A percentile compares a stretch with the other conserved stretches of the same genome.
These are phyloP conservation scores for Theretra japonica DNA, from an alignment of 2,888 invertebrate genomes.

Conservation along the genomic window DNA sequence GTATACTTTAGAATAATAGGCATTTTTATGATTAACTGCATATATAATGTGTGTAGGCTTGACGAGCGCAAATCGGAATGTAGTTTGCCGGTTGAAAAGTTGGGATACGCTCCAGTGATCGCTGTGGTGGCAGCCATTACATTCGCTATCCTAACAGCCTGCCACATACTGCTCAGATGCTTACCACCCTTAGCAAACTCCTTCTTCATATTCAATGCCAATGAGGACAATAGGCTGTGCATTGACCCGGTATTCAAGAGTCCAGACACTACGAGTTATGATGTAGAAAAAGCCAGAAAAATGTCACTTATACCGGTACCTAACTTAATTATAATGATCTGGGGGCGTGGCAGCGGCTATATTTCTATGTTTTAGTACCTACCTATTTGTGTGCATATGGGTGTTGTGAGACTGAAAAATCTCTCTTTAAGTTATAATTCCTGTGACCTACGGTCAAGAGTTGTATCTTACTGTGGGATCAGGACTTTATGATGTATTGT, in stretches of 20 bases:
- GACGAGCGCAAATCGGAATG: conserved; percentile 59
- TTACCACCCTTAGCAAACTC: conserved; percentile 65
- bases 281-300: conserved; percentile 47
- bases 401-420: too few species aligned
- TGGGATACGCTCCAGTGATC: conserved; percentile 54
- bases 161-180: conserved; percentile 61
- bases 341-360: too few species aligned
- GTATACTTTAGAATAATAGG: too few species aligned
- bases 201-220: conserved; percentile 76
- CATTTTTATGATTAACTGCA: background rate
- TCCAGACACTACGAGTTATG: conserved; percentile 39
- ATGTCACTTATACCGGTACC: conserved; percentile 69
- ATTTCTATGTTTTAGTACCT: too few species aligned
- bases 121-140: conserved; percentile 55
- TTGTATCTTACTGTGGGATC: too few species aligned
- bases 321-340: background rate
- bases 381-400: too few species aligned
- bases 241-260: conserved; percentile 55
- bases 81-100: conserved; percentile 49
- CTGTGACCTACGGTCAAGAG: too few species aligned
- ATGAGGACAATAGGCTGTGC: conserved; percentile 75
- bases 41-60: conserved; percentile 49
- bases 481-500: too few species aligned
- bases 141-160: conserved; percentile 59
- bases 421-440: too few species aligned